Conservation (phyloP, 2,888 invertebrate genomes). For the Ephialtes manifestator region DNA sequence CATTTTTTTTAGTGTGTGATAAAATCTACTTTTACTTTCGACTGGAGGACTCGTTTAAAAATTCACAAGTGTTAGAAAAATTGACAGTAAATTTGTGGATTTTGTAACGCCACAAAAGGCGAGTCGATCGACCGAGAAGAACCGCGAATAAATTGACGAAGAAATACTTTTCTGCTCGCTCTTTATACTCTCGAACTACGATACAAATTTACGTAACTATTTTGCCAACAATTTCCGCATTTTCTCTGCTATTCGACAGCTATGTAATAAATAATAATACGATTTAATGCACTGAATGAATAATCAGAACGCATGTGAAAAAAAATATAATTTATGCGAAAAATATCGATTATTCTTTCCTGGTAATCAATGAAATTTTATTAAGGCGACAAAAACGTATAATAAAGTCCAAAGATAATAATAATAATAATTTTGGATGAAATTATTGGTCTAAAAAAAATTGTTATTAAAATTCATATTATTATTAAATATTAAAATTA, state of each 20-base stretch:
- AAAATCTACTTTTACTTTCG: not conserved
- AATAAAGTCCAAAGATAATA: too few relatives aligned
- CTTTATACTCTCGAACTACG: not conserved
- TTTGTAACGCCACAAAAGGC: slow-evolving; percentile 16
- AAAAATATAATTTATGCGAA: not conserved
- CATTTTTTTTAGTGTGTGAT: not conserved
- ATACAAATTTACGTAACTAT: slow-evolving; percentile 48
- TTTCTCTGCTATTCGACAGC: slow-evolving; percentile 21
- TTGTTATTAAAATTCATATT: too few relatives aligned
- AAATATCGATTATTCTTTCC: not conserved
- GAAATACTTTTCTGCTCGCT: not conserved
- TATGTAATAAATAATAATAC: not conserved
- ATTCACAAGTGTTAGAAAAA: not conserved
- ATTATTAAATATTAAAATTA: too few relatives aligned
- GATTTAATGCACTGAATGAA: not conserved
- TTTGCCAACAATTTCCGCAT: slow-evolving; percentile 57
- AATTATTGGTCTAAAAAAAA: too few relatives aligned
- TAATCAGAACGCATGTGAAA: not conserved
- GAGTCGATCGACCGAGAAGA: slow-evolving; percentile 55
- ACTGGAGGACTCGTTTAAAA: not conserved
- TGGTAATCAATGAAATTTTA: too few relatives aligned
- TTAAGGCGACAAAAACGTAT: too few relatives aligned
- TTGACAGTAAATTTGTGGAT: not conserved
- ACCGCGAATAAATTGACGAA: slow-evolving; percentile 21
- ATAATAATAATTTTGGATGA: too few relatives aligned